A percentile compares a stretch with the other conserved stretches of the same genome.
phyloP scores from a whole-genome alignment of 2,888 invertebrate species.

The Stenurella melanura region DNA sequence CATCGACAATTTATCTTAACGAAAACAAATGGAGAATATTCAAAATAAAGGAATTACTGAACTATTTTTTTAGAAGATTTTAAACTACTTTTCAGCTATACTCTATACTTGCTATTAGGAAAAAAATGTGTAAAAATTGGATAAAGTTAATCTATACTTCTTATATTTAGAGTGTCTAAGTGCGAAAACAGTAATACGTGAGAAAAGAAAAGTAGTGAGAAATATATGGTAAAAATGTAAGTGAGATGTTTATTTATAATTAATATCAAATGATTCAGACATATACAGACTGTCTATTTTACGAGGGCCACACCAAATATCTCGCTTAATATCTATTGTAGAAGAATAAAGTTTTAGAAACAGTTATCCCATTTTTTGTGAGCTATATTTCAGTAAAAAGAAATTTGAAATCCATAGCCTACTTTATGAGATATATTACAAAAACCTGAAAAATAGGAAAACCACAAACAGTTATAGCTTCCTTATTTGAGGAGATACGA shows the following conservation, averaged over 20 bases:
- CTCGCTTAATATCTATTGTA: no score
- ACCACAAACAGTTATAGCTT: no score
- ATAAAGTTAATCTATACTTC: slow-evolving; percentile 14
- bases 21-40: not conserved
- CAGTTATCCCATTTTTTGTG: no score
- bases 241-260: slow-evolving; percentile 21
- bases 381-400: no score
- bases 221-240: slow-evolving; percentile 25
- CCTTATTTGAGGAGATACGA: no score
- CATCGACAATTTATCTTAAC: not conserved
- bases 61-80: not conserved
- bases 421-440: no score
- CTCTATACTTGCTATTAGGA: slow-evolving; percentile 15
- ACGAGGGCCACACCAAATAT: no score
- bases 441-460: no score
- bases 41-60: not conserved
- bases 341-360: no score
- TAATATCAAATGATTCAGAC: not conserved
- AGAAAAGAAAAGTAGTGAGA: slow-evolving; percentile 1
- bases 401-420: no score
- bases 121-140: not conserved
- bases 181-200: slow-evolving; percentile 19
- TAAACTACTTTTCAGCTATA: slow-evolving; percentile 33
- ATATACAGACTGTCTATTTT: no score
- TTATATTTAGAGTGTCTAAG: slow-evolving; percentile 27